phyloP scores from a whole-genome alignment of 1,140 invertebrate genomes.

The Chymomyza costata region DNA sequence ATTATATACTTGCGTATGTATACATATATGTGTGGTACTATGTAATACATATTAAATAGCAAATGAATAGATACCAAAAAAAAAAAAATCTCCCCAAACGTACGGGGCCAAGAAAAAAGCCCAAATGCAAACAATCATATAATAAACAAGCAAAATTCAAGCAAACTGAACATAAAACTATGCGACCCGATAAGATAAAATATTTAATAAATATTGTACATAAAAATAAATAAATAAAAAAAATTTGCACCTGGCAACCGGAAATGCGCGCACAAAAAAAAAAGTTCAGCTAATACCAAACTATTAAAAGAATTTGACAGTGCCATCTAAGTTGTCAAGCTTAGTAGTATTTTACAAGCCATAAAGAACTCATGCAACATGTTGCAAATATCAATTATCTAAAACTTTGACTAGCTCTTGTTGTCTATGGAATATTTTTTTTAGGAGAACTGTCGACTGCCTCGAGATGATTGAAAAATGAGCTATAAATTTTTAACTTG shows the following conservation, averaged over 20 bases:
- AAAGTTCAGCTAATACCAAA: too few species aligned
- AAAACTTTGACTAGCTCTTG: too few species aligned
- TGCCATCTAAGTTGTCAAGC: too few species aligned
- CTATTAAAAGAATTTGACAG: too few species aligned
- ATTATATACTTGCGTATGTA: conserved; percentile 4
- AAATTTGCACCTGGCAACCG: conserved; percentile 30
- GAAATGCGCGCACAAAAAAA: conserved; percentile 27
- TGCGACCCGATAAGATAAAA: conserved; percentile 51
- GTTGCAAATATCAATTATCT: too few species aligned
- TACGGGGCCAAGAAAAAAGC: conserved; percentile 19
- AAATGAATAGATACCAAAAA: conserved; percentile 1
- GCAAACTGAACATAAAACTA: conserved; percentile 23
- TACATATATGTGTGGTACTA: conserved; percentile 22
- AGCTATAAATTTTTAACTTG: too few species aligned
- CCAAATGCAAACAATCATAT: conserved; percentile 33
- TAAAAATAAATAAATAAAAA: conserved; percentile 18
- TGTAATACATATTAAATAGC: background rate
- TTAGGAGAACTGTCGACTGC: too few species aligned
- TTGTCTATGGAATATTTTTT: too few species aligned
- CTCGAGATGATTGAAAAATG: too few species aligned
- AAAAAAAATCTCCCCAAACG: background rate
- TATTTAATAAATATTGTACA: background rate
- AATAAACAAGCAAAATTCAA: conserved; percentile 15
- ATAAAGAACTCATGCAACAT: too few species aligned
- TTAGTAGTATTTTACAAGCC: too few species aligned